Conservation (phyloP, 1,140 invertebrate genomes). For the Anagrus nilaparvatae region DNA sequence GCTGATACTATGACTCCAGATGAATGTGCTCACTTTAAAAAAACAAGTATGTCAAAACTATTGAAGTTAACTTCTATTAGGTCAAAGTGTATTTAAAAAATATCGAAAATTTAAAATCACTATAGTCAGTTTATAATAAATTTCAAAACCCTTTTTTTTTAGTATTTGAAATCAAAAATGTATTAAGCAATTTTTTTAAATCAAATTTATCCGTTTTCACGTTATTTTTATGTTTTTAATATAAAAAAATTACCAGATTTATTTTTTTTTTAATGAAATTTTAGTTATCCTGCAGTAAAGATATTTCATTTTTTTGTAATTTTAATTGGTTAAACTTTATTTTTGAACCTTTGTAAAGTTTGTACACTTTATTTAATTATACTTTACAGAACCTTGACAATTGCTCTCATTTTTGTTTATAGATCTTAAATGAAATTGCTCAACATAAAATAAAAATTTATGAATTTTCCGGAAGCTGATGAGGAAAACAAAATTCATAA, state of each 20-base stretch:
- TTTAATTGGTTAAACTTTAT: background rate
- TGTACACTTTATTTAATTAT: background rate
- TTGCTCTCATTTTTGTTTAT: constrained; percentile 22
- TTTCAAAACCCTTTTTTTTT: too few relatives aligned
- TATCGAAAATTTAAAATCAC: too few relatives aligned
- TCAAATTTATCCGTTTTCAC: too few relatives aligned
- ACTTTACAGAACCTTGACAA: too few relatives aligned
- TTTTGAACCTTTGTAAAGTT: background rate
- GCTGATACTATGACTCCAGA: constrained; percentile 97
- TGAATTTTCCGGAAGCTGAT: constrained; percentile 88
- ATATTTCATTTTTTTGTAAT: background rate
- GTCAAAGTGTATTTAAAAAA: background rate
- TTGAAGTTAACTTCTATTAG: background rate
- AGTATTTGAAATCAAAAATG: too few relatives aligned
- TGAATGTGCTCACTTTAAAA: constrained; percentile 92
- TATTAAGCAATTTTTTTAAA: too few relatives aligned
- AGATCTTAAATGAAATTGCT: constrained; percentile 94
- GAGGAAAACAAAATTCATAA: constrained; percentile 64
- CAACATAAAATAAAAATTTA: constrained; percentile 99
- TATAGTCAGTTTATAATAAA: too few relatives aligned
- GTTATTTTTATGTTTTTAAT: too few relatives aligned
- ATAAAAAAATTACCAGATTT: too few relatives aligned
- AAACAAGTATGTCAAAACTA: constrained; percentile 76
- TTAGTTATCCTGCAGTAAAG: too few relatives aligned
- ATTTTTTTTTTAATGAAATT: too few relatives aligned